These are phyloP conservation scores for Acleris cristana DNA, from an alignment of 2,888 invertebrate genomes.

Conservation along the genomic window DNA sequence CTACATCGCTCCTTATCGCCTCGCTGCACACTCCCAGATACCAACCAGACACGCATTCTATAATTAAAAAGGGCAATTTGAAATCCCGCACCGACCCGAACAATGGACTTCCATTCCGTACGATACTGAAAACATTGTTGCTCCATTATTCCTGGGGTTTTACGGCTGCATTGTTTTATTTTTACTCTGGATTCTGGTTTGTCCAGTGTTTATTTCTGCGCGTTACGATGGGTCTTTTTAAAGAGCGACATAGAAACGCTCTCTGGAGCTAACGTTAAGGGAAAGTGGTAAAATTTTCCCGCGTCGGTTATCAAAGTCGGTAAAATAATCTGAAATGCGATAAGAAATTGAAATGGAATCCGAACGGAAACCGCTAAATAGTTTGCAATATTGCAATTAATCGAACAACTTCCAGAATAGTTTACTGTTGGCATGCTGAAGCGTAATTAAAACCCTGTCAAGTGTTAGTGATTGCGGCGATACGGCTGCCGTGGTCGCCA, in stretches of 20 bases:
- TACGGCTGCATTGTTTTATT: constrained; percentile 40
- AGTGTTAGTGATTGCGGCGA: constrained; percentile 38
- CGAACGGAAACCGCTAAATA: background rate
- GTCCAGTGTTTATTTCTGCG: constrained; percentile 36
- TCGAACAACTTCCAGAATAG: constrained; percentile 8
- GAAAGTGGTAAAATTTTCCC: background rate
- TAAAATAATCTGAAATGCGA: background rate
- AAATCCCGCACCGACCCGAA: constrained; percentile 19
- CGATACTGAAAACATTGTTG: constrained; percentile 42
- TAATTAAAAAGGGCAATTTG: constrained; percentile 15
- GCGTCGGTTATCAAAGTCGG: background rate
- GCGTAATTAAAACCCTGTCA: constrained; percentile 26
- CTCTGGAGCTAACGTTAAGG: background rate
- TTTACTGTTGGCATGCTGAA: background rate
- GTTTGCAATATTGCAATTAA: constrained; percentile 4
- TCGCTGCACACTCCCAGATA: background rate
- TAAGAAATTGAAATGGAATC: constrained; percentile 4
- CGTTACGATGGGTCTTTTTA: constrained; percentile 4
- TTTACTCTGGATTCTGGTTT: constrained; percentile 43
- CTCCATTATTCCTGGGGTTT: constrained; percentile 46
- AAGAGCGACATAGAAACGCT: background rate
- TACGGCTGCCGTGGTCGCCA: constrained; percentile 49
- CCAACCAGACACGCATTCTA: constrained; percentile 29
- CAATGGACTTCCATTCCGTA: constrained; percentile 15
- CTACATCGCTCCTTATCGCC: constrained; percentile 37